A percentile compares a stretch with the other conserved stretches of the same genome.
Conservation (phyloP, 2,888 invertebrate genomes). For the Alviniconcha strummeri region DNA sequence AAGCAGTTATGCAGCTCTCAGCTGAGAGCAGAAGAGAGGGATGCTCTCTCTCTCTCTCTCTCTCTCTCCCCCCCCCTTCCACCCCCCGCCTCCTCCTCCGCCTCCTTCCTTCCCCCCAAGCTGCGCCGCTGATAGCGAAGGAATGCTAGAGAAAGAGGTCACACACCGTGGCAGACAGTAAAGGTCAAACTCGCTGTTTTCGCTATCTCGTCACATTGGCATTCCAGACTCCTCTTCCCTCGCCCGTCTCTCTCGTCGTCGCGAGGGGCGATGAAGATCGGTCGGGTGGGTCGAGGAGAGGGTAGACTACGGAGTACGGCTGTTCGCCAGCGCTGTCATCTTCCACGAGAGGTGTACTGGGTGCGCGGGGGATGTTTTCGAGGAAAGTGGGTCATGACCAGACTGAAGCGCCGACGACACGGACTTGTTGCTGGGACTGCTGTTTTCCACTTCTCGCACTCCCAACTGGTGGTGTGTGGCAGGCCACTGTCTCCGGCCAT, state of each 20-base stretch:
- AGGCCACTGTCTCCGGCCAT: too few species aligned
- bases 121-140: conserved; percentile 14
- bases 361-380: conserved; percentile 26
- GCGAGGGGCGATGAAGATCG: background rate
- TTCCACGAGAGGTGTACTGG: conserved; percentile 9
- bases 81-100: background rate
- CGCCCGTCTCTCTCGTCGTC: background rate
- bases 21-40: conserved; percentile 2
- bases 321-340: background rate
- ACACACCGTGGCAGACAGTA: conserved; percentile 19
- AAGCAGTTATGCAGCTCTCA: conserved; percentile 26
- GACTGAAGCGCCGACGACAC: conserved; percentile 21
- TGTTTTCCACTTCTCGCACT: background rate
- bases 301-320: background rate
- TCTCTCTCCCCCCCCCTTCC: conserved; percentile 1
- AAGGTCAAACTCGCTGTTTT: conserved; percentile 21
- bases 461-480: too few species aligned
- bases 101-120: background rate
- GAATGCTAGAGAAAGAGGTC: conserved; percentile 32
- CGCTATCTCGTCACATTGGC: conserved; percentile 15
- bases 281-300: background rate
- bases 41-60: conserved; percentile 9
- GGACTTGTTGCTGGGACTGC: conserved; percentile 28
- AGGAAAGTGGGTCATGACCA: conserved; percentile 23
- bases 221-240: background rate